Evolutionary conservation across 2,797 vertebrate species (phyloP).

Genomic region (Hapalemur alaotrensis): DNA sequence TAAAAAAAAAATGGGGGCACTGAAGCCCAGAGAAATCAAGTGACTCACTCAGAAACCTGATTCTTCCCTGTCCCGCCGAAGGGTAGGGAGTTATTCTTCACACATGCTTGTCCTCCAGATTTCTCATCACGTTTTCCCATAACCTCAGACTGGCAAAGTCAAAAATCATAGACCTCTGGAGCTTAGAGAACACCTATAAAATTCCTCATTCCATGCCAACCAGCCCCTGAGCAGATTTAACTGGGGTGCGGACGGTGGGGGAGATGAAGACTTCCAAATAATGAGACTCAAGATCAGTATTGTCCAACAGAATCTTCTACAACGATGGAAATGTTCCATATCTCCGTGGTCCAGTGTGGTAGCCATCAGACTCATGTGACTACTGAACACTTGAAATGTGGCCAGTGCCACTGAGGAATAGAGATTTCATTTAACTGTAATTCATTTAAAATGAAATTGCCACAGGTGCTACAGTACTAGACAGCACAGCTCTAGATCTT

Average conservation of each 20-base stretch:
- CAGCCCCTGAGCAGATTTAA: background rate
- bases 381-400: background rate
- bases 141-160: background rate
- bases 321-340: background rate
- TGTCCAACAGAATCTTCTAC: background rate
- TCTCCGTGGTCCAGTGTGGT: background rate
- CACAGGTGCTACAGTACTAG: background rate
- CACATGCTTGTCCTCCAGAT: background rate
- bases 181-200: background rate
- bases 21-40: background rate
- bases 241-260: fast-evolving
- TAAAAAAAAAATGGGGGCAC: background rate
- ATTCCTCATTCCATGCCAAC: background rate
- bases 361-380: background rate
- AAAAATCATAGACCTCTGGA: background rate
- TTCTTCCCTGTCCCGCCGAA: background rate
- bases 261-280: background rate
- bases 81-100: background rate
- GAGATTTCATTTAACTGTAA: background rate
- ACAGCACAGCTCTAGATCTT: background rate
- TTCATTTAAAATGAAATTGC: background rate
- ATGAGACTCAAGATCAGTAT: background rate
- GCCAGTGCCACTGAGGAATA: background rate
- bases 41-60: background rate
- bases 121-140: background rate